Percentiles rank a stretch among this genome's conserved stretches.
These are phyloP conservation scores for Lampropteryx suffumata DNA, from an alignment of 2,888 invertebrate genomes.

Conservation along the genomic window DNA sequence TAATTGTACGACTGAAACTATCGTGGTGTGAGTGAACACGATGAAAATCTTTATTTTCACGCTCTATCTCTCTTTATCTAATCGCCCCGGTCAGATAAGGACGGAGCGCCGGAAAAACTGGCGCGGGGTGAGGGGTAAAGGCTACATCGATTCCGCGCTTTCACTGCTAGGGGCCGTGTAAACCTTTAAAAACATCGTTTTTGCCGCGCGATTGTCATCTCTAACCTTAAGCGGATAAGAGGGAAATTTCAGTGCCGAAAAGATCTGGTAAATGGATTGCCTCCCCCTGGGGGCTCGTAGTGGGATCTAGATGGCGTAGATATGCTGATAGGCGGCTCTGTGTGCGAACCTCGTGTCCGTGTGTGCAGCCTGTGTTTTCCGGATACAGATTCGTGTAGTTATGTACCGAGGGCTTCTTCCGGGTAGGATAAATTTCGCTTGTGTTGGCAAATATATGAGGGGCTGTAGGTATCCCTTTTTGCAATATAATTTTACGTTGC, in stretches of 20 bases:
- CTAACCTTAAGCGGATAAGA: slow-evolving; percentile 69
- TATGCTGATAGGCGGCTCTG: slow-evolving; percentile 74
- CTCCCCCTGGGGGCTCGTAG: slow-evolving; percentile 82
- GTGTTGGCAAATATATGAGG: slow-evolving; percentile 82
- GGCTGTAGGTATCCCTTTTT: slow-evolving; percentile 79
- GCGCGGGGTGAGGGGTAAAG: slow-evolving; percentile 80
- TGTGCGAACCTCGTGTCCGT: slow-evolving; percentile 61
- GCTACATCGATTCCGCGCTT: slow-evolving; percentile 84
- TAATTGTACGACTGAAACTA: slow-evolving; percentile 65
- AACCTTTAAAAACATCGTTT: slow-evolving; percentile 80
- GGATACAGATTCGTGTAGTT: slow-evolving; percentile 68
- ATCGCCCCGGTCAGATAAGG: slow-evolving; percentile 81
- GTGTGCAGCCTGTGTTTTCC: slow-evolving; percentile 70
- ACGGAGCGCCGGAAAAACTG: slow-evolving; percentile 82
- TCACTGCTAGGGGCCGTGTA: slow-evolving; percentile 83
- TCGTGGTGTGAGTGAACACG: slow-evolving; percentile 80
- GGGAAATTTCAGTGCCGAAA: slow-evolving; percentile 65
- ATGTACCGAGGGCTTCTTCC: slow-evolving; percentile 71
- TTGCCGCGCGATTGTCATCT: slow-evolving; percentile 79
- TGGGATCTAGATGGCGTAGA: slow-evolving; percentile 83
- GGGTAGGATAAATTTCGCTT: slow-evolving; percentile 79
- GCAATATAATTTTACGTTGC: slow-evolving; percentile 81
- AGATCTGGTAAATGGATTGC: slow-evolving; percentile 79
- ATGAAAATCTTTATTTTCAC: slow-evolving; percentile 84
- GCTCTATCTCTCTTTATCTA: slow-evolving; percentile 84